These are phyloP conservation scores for Drosophila watanabei DNA, from an alignment of 1,140 invertebrate species.

Conservation along the genomic window DNA sequence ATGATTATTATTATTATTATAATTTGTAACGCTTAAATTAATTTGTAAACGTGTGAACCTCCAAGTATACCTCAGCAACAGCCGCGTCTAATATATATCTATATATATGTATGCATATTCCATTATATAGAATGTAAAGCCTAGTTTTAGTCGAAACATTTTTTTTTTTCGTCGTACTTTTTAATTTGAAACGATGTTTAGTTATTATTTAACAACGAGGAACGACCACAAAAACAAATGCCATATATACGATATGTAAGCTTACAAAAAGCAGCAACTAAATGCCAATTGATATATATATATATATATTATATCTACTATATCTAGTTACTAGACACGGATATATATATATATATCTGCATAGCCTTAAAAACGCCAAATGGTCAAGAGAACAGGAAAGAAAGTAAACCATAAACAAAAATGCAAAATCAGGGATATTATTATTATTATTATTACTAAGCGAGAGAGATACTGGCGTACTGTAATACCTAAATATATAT, in stretches of 20 bases:
- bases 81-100: constrained; percentile 22
- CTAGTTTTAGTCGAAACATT: neutral
- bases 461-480: neutral
- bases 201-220: constrained; percentile 41
- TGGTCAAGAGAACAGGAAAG: constrained; percentile 47
- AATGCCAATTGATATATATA: constrained; percentile 74
- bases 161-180: constrained; percentile 39
- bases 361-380: constrained; percentile 71
- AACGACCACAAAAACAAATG: constrained; percentile 49
- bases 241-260: constrained; percentile 73
- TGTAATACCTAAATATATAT: constrained; percentile 24
- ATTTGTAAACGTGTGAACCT: constrained; percentile 47
- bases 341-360: constrained; percentile 17
- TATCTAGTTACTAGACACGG: constrained; percentile 43
- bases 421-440: constrained; percentile 75
- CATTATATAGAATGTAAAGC: constrained; percentile 39
- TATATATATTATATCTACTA: constrained; percentile 40
- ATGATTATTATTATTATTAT: constrained; percentile 12
- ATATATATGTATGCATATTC: constrained; percentile 17
- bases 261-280: constrained; percentile 52
- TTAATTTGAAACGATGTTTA: constrained; percentile 39
- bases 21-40: constrained; percentile 35
- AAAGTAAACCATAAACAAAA: constrained; percentile 28
- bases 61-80: constrained; percentile 71
- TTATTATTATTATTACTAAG: constrained; percentile 48